Evolutionary conservation across 1,140 invertebrate species (phyloP).

Genomic region (Caenorhabditis tropicalis): DNA sequence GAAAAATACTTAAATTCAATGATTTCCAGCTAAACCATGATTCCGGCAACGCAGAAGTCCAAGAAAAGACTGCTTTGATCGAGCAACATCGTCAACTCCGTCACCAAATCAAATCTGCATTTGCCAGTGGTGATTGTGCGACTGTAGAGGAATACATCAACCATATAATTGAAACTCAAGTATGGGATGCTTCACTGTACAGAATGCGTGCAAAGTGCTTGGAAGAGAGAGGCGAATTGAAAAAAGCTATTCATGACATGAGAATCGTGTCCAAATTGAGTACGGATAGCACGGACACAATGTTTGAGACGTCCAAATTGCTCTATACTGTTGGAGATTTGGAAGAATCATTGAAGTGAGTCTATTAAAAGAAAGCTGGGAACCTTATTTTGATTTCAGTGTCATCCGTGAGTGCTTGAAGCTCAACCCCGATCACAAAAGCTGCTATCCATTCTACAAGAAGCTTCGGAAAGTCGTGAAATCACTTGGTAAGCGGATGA

Average conservation of each 20-base stretch:
- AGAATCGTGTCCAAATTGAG: slow-evolving; percentile 86
- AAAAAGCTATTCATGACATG: slow-evolving; percentile 88
- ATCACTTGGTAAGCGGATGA: slow-evolving; percentile 79
- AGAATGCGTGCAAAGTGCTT: slow-evolving; percentile 87
- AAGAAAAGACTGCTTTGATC: slow-evolving; percentile 44
- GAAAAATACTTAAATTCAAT: slow-evolving; percentile 54
- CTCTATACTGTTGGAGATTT: slow-evolving; percentile 90
- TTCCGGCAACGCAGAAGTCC: slow-evolving; percentile 7
- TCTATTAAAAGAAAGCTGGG: no score
- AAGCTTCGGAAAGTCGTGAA: slow-evolving; percentile 95
- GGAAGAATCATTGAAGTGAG: slow-evolving; percentile 85
- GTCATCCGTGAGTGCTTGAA: slow-evolving; percentile 96
- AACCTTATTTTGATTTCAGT: slow-evolving; percentile 75
- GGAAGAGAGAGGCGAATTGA: slow-evolving; percentile 81
- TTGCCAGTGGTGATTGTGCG: slow-evolving; percentile 78
- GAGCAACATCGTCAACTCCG: slow-evolving; percentile 41
- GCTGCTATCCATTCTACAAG: slow-evolving; percentile 95
- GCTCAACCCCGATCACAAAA: slow-evolving; percentile 94
- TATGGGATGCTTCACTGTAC: slow-evolving; percentile 85
- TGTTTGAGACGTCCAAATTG: slow-evolving; percentile 82
- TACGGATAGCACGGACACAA: slow-evolving; percentile 89
- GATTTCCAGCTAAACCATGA: slow-evolving; percentile 52
- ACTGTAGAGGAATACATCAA: slow-evolving; percentile 80
- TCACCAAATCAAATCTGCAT: slow-evolving; percentile 75
- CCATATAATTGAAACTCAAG: slow-evolving; percentile 80